A percentile compares a stretch with the other conserved stretches of the same genome.
Conservation (phyloP, 2,797 vertebrate species). For the Lophotriccus pileatus region DNA sequence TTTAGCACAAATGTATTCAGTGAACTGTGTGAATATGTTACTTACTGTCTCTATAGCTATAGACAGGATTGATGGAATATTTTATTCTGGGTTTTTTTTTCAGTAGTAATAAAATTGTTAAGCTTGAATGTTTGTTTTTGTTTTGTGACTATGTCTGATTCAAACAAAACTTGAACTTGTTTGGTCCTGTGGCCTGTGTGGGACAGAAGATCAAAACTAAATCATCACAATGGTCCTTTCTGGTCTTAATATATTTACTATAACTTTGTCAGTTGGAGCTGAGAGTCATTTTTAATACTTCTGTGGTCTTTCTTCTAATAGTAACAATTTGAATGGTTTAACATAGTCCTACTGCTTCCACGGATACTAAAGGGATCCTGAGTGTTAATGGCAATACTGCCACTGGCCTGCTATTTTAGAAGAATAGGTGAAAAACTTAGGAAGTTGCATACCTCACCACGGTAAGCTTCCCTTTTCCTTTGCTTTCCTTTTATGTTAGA, state of each 20-base stretch:
- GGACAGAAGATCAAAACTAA: slow-evolving; percentile 59
- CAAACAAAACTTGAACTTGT: not conserved
- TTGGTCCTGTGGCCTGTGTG: slow-evolving; percentile 54
- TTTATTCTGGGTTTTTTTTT: not conserved
- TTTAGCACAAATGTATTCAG: not conserved
- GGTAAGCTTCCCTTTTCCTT: slow-evolving; percentile 64
- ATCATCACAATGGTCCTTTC: slow-evolving; percentile 70
- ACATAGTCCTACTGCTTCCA: slow-evolving; percentile 66
- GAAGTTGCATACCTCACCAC: slow-evolving; percentile 61
- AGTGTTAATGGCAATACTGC: slow-evolving; percentile 68
- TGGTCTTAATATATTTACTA: slow-evolving; percentile 47
- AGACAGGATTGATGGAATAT: not conserved
- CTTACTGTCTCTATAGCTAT: not conserved
- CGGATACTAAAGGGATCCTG: slow-evolving; percentile 67
- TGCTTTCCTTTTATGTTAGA: slow-evolving; percentile 40
- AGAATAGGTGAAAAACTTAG: slow-evolving; percentile 71
- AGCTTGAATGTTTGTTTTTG: not conserved
- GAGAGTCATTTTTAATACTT: slow-evolving; percentile 66
- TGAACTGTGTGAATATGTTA: not conserved
- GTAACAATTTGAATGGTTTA: slow-evolving; percentile 70
- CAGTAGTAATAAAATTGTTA: not conserved
- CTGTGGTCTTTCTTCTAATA: slow-evolving; percentile 69
- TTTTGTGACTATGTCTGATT: not conserved
- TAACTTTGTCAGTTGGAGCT: slow-evolving; percentile 53
- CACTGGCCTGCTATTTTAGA: slow-evolving; percentile 69